Base-by-base conservation (phyloP, 92 coral and sea anemone species). In the Virgularia gustaviana region DNA sequence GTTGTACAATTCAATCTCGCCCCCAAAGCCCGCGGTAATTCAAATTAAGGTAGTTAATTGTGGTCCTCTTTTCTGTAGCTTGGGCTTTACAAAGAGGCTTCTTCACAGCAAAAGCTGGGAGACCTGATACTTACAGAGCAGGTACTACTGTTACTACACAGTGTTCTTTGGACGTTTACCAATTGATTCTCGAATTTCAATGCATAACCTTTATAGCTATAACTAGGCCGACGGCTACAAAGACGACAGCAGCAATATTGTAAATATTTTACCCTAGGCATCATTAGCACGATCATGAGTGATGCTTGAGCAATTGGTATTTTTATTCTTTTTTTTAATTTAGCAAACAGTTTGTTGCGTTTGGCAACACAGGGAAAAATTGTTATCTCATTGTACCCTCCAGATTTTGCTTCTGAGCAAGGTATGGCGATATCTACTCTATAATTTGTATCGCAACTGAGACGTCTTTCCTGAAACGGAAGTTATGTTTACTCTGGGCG, bases 21-120 rank as follows among this genome's bases (percentile, higher is more conserved):
- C 1, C 30, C 30, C 13, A 0, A 20, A 43, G 19, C 51, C 51
- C 19, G n/a, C 19, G 51, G n/a, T 1, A 13, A 13, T 20, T 43
- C 9, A 19, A n/a, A 33, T 9, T 71, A 0, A 2, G 36, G 16
- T 20, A 3, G 6, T 63, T 4, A 18, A n/a, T 56, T n/a, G n/a
- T n/a, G n/a, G 36, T 36, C 29, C 6, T 25, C 41, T 76, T 28
- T 52, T 7, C 45, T 53, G 16, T 71, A 91, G 97, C 96, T 29
- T 91, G 97, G 97, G 97, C 97, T 27, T 88, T 84, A 43, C 86
- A 86, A 57, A 76, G 97, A 71, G 92, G 96, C n/a, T 91, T 63
- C 71, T 42, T 74, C 75, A 91, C 97, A 15, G 97, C 97, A 7
- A 91, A 91, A 55, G 89, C 97, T 22, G 97, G 96, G 11, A 84